phyloP scores from a whole-genome alignment of 2,113 vertebrate species.

The Mellivora capensis region DNA sequence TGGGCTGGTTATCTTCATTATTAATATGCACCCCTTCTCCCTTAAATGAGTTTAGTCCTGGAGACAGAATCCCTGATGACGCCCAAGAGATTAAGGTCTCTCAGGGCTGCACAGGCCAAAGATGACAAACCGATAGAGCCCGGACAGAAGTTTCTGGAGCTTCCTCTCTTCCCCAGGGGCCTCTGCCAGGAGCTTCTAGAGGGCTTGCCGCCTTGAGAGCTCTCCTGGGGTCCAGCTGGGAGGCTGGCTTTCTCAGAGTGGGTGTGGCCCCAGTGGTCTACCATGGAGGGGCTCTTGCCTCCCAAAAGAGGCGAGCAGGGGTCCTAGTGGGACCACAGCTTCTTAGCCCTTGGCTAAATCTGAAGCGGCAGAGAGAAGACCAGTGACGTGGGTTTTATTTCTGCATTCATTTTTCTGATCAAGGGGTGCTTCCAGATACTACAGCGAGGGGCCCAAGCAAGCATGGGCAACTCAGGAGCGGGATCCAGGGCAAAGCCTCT shows the following conservation, averaged over 20 bases:
- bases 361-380: not conserved
- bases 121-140: constrained; percentile 6
- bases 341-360: not conserved
- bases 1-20: constrained; percentile 50
- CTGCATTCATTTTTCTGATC: not conserved
- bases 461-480: not conserved
- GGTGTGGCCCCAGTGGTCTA: not conserved
- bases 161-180: not conserved
- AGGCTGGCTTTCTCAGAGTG: not conserved
- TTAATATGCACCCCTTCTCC: constrained; percentile 35
- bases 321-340: not conserved
- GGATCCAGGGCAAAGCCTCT: not conserved
- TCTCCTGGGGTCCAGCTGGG: not conserved
- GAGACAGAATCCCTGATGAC: not conserved
- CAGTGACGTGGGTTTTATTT: not conserved
- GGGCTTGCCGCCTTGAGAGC: no score
- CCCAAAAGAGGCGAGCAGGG: not conserved
- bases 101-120: not conserved
- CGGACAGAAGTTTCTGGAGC: not conserved
- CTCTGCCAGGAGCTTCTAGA: not conserved
- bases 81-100: constrained; percentile 59
- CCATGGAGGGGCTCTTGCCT: not conserved
- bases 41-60: constrained; percentile 62
- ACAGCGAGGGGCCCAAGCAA: not conserved
- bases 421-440: not conserved